Evolutionary conservation across 2,888 invertebrate genomes (phyloP), one percentile per base, ranked within the genome.

Genomic region (Eristalis pertinax): DNA sequence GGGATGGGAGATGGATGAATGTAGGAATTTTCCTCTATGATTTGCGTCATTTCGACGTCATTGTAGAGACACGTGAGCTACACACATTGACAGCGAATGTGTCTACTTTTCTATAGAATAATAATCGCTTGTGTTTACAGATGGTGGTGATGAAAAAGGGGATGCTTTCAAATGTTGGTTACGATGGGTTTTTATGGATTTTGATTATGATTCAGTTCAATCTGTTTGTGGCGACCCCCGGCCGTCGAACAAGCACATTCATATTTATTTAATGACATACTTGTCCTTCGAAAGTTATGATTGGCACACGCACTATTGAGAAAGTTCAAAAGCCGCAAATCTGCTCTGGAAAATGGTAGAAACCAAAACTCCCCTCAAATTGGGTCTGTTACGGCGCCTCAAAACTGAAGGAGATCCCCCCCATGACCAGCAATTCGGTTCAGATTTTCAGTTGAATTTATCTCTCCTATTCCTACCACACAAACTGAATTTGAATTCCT

Each of bases 41-140:
- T 67, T 75, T 75, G 67, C 75, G 75, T 75, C 75, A 72, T 72
- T 29, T 26, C 24, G 26, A 26, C 60, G 26, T 60, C 26, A 60
- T 60, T 32, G 2, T 26, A n/a, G 8, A 60, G 60, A 60, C 15
- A 26, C 26, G 11, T 7, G 19, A 26, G 1, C 4, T 0, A 13
- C 13, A 26, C 26, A 60, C 26, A 29, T 60, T 22, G 24, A 11
- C 24, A 60, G 26, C 4, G 26, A 24, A 56, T 56, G 19, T 56
- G 19, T 19, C 56, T 56, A 56, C n/a, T 38, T 13, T 13, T 38
- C 38, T 13, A 38, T 38, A 4, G 38, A 38, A 38, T 38, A 13
- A 4, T 38, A 38, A 13, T 38, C 13, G 38, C 13, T 58, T 58
- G 10, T 58, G 11, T 58, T 58, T 58, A 43, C 43, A n/a, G 15